phyloP scores from a whole-genome alignment of 2,113 vertebrate genomes.

The Tragelaphus scriptus region DNA sequence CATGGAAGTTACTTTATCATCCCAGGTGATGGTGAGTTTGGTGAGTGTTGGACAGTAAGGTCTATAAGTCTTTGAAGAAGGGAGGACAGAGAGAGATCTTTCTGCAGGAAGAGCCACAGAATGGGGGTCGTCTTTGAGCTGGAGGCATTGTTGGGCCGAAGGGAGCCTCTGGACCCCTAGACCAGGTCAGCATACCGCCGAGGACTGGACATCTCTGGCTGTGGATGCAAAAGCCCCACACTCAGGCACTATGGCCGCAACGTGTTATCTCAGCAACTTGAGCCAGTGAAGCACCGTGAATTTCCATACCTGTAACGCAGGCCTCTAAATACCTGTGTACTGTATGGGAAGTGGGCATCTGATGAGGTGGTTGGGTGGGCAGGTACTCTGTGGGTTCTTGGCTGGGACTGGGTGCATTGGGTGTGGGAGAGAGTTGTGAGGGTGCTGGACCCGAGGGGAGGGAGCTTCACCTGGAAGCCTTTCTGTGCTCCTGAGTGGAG shows the following conservation, averaged over 20 bases:
- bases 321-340: neutral
- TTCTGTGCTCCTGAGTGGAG: neutral
- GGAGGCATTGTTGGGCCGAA: neutral
- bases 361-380: neutral
- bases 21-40: neutral
- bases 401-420: too few species aligned
- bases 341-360: neutral
- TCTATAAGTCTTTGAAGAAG: neutral
- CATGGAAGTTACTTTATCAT: neutral
- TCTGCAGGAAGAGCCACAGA: neutral
- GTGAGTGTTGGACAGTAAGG: neutral
- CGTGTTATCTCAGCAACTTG: neutral
- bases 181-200: rapidly evolving
- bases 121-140: neutral
- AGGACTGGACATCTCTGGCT: neutral
- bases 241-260: rapidly evolving
- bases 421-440: neutral
- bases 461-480: neutral
- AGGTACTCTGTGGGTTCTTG: neutral
- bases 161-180: neutral
- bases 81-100: neutral
- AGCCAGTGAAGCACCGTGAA: neutral
- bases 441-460: neutral
- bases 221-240: too few species aligned
- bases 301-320: neutral